Evolutionary conservation across 1,140 invertebrate genomes (phyloP), one percentile per base, ranked within the genome.

Genomic region (Hyposmocoma kahamanoa): DNA sequence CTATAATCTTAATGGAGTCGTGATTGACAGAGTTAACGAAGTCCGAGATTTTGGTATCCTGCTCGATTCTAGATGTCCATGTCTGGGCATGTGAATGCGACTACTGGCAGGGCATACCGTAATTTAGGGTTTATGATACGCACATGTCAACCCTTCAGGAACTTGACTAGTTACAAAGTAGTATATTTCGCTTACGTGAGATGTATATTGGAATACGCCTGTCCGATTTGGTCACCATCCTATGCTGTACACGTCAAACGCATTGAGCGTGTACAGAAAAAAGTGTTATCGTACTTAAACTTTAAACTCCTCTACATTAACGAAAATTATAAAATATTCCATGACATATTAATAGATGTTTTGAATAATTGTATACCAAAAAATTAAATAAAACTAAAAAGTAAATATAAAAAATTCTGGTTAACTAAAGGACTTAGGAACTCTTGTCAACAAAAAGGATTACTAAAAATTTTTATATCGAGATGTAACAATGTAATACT

Each of bases 1-100:
- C 1, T 51, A 51, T 45, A 39, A 42, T 8, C 28, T 51, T 36
- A 39, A 51, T n/a, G 22, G 22, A n/a, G 34, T 39, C 13, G 22
- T 20, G 8, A n/a, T 51, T 4, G 26, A 26, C 19, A 20, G 30
- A 8, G 13, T 10, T 9, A 8, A 50, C 9, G 1, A 2, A n/a
- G 41, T 50, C 9, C 39, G 48, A 3, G 48, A 50, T 22, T 15
- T 50, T 19, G 48, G 48, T 2, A 32, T 50, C 8, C n/a, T 21
- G 1, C 32, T 50, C 4, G 48, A 50, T 20, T 32, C 24, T 10
- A 50, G 44, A 22, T 50, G 41, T 21, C 38, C 1, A 21, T 41
- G 38, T 21, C 18, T 21, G 18, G 11, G 5, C 38, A 41, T 20
- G 22, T 41, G 20, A 20, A 41, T 20, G 22, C 20, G 10, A 41